Evolutionary conservation across 1,140 invertebrate species (phyloP).

Genomic region (Linepithema humile): DNA sequence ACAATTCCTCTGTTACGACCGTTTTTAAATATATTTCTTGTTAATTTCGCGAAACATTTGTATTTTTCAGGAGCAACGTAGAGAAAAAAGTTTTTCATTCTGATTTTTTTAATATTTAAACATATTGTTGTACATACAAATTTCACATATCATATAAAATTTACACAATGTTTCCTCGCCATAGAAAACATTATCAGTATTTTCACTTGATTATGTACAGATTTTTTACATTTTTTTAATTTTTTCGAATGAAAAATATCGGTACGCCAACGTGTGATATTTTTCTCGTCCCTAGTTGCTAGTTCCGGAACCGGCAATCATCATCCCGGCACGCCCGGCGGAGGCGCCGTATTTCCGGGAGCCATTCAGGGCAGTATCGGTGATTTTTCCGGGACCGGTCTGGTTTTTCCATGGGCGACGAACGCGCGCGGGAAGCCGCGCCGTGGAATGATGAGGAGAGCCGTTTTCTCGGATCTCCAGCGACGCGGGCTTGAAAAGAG

Average conservation of each 20-base stretch:
- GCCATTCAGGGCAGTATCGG: constrained; percentile 77
- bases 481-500: constrained; percentile 96
- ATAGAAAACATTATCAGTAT: too few relatives aligned
- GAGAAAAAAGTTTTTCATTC: too few relatives aligned
- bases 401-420: constrained; percentile 91
- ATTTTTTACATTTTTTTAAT: too few relatives aligned
- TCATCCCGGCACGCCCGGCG: constrained; percentile 82
- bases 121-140: too few relatives aligned
- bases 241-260: background rate
- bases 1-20: too few relatives aligned
- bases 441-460: constrained; percentile 96
- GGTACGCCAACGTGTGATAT: background rate
- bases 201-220: too few relatives aligned
- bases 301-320: constrained; percentile 77
- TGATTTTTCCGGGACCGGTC: constrained; percentile 78
- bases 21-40: too few relatives aligned
- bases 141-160: too few relatives aligned
- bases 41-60: too few relatives aligned
- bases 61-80: too few relatives aligned
- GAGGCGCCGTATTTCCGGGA: constrained; percentile 86
- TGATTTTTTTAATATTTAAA: too few relatives aligned
- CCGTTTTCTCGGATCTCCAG: constrained; percentile 96
- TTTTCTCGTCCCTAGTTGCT: constrained; percentile 54
- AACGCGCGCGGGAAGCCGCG: constrained; percentile 92
- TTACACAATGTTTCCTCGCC: too few relatives aligned